Base-by-base conservation (phyloP, 2,888 invertebrate genomes). In the Azorinus chamasolen region DNA sequence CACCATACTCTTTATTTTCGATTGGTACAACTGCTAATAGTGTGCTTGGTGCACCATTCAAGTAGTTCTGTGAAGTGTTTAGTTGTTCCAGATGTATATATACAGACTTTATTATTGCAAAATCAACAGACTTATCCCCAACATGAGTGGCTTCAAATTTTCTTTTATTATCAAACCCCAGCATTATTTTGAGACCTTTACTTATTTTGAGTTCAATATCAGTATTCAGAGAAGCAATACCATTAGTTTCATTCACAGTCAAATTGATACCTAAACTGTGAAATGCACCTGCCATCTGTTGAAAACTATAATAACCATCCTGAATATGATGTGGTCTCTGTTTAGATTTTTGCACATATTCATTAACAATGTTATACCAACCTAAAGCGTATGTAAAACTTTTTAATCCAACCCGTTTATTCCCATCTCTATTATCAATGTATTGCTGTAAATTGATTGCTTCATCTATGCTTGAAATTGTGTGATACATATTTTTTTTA, bases 1-100 rank as follows among this genome's bases (percentile, higher is more conserved):
- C 64, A 55, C 69, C 75, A 69, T 53, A 75, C 54, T n/a, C 32
- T 69, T 64, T 70, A 75, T 75, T 65, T 25, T 61, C 65, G 20
- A 75, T 48, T 20, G 75, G 65, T 25, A 70, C 54, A 70, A 75
- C 70, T 51, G 50, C 65, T 24, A 70, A 18, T 20, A 75, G 8
- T 50, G 14, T 75, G 53, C 64, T 64, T 20, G 69, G 75, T n/a
- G 50, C 55, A 45, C 75, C 75, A 61, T 69, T 32, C 48, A 64
- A 59, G 51, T 27, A 69, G 43, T 69, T 75, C 18, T 59, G 6
- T 43, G 68, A 43, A 12, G 41, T 69, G 32, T 66, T 74, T 58
- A 69, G 4, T 62, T 75, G 75, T 25, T 69, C 55, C 2, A 75
- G 58, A 75, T 75, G 75, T 18, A 75, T 41, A 64, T 64, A 64